Percentiles rank a stretch among this genome's conserved stretches.
phyloP scores from a whole-genome alignment of 2,888 invertebrate species.

The Dexiosoma caninum region DNA sequence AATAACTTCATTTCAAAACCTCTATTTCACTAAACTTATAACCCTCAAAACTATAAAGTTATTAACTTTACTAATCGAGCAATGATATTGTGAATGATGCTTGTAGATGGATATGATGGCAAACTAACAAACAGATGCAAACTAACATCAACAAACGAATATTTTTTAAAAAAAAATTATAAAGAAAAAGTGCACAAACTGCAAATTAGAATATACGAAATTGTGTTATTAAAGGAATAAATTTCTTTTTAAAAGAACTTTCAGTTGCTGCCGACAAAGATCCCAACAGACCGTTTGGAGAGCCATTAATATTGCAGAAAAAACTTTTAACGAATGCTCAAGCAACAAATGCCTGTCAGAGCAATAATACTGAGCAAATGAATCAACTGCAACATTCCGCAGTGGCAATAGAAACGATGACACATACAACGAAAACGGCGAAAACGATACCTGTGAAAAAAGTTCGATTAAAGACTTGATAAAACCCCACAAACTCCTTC shows the following conservation, averaged over 20 bases:
- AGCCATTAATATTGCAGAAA: constrained; percentile 84
- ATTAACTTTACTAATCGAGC: constrained; percentile 28
- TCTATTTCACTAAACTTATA: background rate
- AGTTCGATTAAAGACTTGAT: constrained; percentile 55
- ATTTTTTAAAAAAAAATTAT: constrained; percentile 1
- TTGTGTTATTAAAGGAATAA: background rate
- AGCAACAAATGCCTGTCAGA: background rate
- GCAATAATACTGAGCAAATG: background rate
- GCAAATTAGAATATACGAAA: background rate
- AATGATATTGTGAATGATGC: constrained; percentile 41
- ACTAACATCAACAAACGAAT: constrained; percentile 44
- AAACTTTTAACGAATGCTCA: constrained; percentile 59
- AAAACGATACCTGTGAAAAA: constrained; percentile 47
- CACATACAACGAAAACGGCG: constrained; percentile 17
- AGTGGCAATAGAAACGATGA: background rate
- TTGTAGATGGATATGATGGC: constrained; percentile 1
- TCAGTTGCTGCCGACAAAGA: constrained; percentile 68
- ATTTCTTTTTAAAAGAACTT: constrained; percentile 25
- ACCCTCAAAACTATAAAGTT: background rate
- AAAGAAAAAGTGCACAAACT: too few species aligned
- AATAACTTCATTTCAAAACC: too few species aligned
- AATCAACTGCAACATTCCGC: background rate
- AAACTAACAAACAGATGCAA: background rate
- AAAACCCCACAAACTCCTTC: background rate
- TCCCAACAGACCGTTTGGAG: constrained; percentile 83